Base-by-base conservation (phyloP, 53 echinoderm and acorn worm genomes). In the Crossaster papposus region DNA sequence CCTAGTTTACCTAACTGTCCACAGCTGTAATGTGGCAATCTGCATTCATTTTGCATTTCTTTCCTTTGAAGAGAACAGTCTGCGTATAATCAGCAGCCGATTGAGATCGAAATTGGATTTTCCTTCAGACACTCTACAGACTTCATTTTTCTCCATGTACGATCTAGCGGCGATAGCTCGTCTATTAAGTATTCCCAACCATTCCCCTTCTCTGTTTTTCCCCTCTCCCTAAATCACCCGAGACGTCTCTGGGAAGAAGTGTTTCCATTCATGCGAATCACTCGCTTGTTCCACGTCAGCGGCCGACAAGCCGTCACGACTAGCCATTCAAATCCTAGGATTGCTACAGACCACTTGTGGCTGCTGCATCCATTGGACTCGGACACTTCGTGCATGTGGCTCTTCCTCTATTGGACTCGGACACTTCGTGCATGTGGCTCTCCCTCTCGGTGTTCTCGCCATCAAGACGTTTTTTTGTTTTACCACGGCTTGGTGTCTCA, bases 291-390 rank as follows among this genome's bases (percentile, higher is more conserved):
- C 35, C 10, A 26, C 68, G 22, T 68, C 68, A 28, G 22, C 24
- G 68, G 68, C 68, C 36, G 75, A 74, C 31, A 22, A 33, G 36
- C 14, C 36, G 34, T n/a, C n/a, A n/a, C 2, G 75, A 34, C 75
- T 30, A 36, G 22, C 75, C 36, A 33, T 33, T 74, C 75, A 74
- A 74, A 74, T 35, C 75, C 75, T 18, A 1, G 35, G 75, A 74
- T 74, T 74, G 36, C 18, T 34, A 44, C 75, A 17, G 14, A 35
- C 36, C 33, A 74, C 75, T 74, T 74, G 75, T 74, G 75, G 75
- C 75, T 74, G 36, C 31, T 22, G 36, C 75, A 17, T 34, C 28
- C 75, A 12, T 35, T 34, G 26, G 72, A 71, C 26, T 18, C 24
- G 36, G 75, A 68, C 28, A 28, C 68, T 68, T 23, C 68, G 28